These are phyloP conservation scores for Enteromius viviparus DNA, from an alignment of 2,797 vertebrate species.

Conservation along the genomic window DNA sequence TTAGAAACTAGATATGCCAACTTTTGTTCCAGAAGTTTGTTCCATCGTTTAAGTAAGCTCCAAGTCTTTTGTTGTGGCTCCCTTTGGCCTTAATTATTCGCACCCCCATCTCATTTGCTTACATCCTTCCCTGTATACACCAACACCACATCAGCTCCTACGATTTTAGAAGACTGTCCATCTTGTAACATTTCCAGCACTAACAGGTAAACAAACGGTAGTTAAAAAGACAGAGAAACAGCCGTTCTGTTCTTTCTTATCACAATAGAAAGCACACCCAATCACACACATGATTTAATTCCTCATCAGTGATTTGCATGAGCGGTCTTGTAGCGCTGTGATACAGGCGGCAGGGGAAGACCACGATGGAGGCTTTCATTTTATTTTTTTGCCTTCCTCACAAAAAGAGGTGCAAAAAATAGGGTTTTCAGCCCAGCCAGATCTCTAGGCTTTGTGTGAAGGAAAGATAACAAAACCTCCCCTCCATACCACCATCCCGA, in stretches of 20 bases:
- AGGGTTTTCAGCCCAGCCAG: slow-evolving; percentile 57
- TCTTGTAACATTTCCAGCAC: slow-evolving; percentile 28
- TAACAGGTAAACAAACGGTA: slow-evolving; percentile 44
- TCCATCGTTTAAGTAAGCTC: neutral
- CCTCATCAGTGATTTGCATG: slow-evolving; percentile 58
- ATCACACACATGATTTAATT: slow-evolving; percentile 57
- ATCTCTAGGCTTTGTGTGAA: slow-evolving; percentile 61
- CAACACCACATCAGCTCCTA: neutral
- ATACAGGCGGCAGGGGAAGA: slow-evolving; percentile 56
- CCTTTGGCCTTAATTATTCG: neutral
- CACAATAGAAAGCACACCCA: slow-evolving; percentile 46
- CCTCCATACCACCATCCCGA: slow-evolving; percentile 30
- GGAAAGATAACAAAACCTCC: slow-evolving; percentile 58
- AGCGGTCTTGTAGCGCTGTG: slow-evolving; percentile 57
- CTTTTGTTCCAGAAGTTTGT: neutral
- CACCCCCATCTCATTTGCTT: neutral
- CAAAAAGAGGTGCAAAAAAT: slow-evolving; percentile 51
- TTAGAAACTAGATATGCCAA: neutral
- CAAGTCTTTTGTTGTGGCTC: neutral
- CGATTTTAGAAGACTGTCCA: neutral
- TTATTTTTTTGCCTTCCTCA: slow-evolving; percentile 46
- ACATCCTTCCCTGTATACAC: neutral
- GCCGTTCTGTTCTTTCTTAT: slow-evolving; percentile 34
- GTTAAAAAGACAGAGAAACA: slow-evolving; percentile 25
- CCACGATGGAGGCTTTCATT: slow-evolving; percentile 51